A percentile compares a stretch with the other conserved stretches of the same genome.
Conservation (phyloP, 2,797 vertebrate genomes). For the Cynodonichthys magdalenae region DNA sequence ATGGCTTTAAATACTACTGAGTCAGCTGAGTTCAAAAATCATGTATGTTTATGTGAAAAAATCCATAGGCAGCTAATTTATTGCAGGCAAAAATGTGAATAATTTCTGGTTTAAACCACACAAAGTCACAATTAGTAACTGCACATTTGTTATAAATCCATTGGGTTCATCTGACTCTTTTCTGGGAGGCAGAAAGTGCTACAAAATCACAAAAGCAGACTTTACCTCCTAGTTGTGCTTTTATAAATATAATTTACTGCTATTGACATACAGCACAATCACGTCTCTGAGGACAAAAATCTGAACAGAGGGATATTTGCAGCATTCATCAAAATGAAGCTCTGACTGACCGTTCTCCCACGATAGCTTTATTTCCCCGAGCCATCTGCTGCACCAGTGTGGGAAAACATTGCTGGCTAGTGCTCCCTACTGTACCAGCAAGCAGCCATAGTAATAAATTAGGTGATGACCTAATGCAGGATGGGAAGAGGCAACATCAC, state of each 20-base stretch:
- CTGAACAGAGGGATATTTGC: constrained; percentile 41
- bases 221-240: constrained; percentile 4
- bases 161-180: constrained; percentile 5
- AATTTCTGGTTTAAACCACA: not conserved
- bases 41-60: not conserved
- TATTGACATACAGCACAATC: constrained; percentile 5
- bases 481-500: constrained; percentile 65
- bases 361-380: constrained; percentile 51
- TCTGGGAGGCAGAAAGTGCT: constrained; percentile 8
- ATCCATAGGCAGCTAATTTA: constrained; percentile 2
- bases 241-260: constrained; percentile 28
- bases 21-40: constrained; percentile 38
- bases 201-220: not conserved
- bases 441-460: constrained; percentile 61
- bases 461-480: constrained; percentile 71
- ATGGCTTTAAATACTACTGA: constrained; percentile 11
- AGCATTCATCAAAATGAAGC: constrained; percentile 36
- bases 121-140: constrained; percentile 15
- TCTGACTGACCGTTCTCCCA: constrained; percentile 50
- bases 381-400: constrained; percentile 64
- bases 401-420: constrained; percentile 50
- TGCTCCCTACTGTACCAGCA: constrained; percentile 39
- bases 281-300: constrained; percentile 22
- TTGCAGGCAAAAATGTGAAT: constrained; percentile 26
- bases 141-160: constrained; percentile 5